Base-by-base conservation (phyloP, 2,113 vertebrate genomes). In the Gavialis gangeticus region DNA sequence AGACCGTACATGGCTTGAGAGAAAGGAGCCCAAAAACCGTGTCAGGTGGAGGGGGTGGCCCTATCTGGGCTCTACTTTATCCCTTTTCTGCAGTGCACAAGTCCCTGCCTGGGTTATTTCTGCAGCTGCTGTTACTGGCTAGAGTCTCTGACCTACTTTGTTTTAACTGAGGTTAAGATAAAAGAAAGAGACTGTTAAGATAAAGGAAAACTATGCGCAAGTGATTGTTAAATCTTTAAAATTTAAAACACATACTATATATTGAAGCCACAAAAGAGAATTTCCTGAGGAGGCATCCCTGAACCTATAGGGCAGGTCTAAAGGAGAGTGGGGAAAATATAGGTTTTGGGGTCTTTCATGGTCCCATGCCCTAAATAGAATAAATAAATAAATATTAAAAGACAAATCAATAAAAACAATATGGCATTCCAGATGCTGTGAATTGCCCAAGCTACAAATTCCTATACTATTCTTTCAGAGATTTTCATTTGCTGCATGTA, bases 1-100 rank as follows among this genome's bases (percentile, higher is more conserved):
- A 1, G 28, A 30, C n/a, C 12, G 80, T 4, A 19, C 34, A 56
- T 24, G 62, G 6, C 27, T 88, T 66, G 59, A 55, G 12, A 62
- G 46, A 75, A 79, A 87, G 25, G 10, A 80, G 1, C 46, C 46
- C 46, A 46, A 46, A 9, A 46, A 46, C 46, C 6, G 46, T 46
- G 46, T 46, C 46, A 46, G 7, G 46, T 46, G 46, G 24, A 2
- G 63, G 2, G 1, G 54, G 12, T 1, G 0, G 46, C 16, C 16
- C 21, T 79, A 19, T 27, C 79, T 21, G 2, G 2, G 16, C 27
- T 73, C 19, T 87, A 15, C 21, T 91, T 89, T 75, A 15, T 82
- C 12, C 1, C 73, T 11, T 18, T 62, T 84, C 22, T 13, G 37
- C 30, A 57, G 19, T 13, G 37, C 30, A 54, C 13, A 89, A 91